Evolutionary conservation across 2,888 invertebrate genomes (phyloP), one percentile per base, ranked within the genome.

Genomic region (Cephus runcator): DNA sequence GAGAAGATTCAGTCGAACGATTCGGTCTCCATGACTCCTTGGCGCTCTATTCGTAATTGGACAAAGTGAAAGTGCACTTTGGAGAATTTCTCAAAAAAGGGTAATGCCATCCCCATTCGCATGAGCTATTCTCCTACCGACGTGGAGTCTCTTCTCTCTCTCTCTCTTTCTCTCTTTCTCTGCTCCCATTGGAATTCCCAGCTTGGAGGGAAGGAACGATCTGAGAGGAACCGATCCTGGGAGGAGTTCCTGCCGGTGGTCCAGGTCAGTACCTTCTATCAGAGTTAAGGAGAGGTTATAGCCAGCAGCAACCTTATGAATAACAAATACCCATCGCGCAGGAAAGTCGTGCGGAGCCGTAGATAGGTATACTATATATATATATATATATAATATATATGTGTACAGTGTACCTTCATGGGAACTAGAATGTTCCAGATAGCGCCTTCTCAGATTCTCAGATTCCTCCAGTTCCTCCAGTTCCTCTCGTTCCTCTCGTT

Each of bases 41-140:
- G 81, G 79, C 81, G 76, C 82, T 82, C 82, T 76, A 87, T 84
- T 86, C 87, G 86, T 89, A 88, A 89, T 89, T 88, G 88, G 86
- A 85, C 83, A 82, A 84, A 86, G 89, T 86, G 89, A 89, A 89
- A 89, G 88, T 81, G 23, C 23, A 56, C 23, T 56, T 56, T 56
- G 23, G 56, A 56, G 23, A 56, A 56, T 23, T 56, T 56, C 23
- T 56, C 23, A 56, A 56, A 56, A 56, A 56, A 56, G 1, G 15
- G 40, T 56, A 23, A 56, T 2, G 56, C 9, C 9, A 56, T 40
- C 40, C 40, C 12, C 15, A 23, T 23, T 40, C 40, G 15, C 23
- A 23, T 2, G 2, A 56, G 56, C 23, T 23, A n/a, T n/a, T 23
- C 56, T 2, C 56, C 23, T 56, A 56, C 23, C 23, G 40, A 15